A percentile compares a stretch with the other conserved stretches of the same genome.
Evolutionary conservation across 2,888 invertebrate species (phyloP).

Genomic region (Fissipunctia ypsillon): DNA sequence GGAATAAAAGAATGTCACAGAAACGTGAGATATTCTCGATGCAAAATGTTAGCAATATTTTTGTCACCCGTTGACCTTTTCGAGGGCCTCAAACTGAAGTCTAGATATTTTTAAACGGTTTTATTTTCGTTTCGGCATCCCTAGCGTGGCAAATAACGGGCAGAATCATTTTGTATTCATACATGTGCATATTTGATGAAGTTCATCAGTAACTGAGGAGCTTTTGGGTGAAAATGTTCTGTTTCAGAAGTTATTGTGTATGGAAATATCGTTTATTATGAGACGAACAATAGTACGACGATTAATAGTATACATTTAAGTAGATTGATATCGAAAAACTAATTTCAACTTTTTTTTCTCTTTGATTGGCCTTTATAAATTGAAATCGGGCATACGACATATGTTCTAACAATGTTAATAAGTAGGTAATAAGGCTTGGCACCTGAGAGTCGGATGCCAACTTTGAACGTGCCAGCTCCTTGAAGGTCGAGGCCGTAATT

Average conservation of each 20-base stretch:
- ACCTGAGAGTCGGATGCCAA: too few relatives aligned
- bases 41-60: background rate
- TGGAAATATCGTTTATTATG: background rate
- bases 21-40: background rate
- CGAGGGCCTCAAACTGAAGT: background rate
- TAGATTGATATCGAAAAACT: background rate
- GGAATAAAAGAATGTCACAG: background rate
- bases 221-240: conserved; percentile 18
- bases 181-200: conserved; percentile 52
- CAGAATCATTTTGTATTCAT: conserved; percentile 43
- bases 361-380: background rate
- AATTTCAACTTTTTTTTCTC: background rate
- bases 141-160: conserved; percentile 22
- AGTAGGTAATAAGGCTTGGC: background rate
- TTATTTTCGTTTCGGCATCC: conserved; percentile 40
- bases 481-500: conserved; percentile 44
- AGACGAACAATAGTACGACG: too few relatives aligned
- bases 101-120: conserved; percentile 32
- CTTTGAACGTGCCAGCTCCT: conserved; percentile 1
- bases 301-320: background rate
- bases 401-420: background rate
- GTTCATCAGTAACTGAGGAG: conserved; percentile 23
- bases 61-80: conserved; percentile 16
- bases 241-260: conserved; percentile 12
- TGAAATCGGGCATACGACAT: background rate